Base-by-base conservation (phyloP, 2,113 vertebrate species). In the Gymnogyps californianus region DNA sequence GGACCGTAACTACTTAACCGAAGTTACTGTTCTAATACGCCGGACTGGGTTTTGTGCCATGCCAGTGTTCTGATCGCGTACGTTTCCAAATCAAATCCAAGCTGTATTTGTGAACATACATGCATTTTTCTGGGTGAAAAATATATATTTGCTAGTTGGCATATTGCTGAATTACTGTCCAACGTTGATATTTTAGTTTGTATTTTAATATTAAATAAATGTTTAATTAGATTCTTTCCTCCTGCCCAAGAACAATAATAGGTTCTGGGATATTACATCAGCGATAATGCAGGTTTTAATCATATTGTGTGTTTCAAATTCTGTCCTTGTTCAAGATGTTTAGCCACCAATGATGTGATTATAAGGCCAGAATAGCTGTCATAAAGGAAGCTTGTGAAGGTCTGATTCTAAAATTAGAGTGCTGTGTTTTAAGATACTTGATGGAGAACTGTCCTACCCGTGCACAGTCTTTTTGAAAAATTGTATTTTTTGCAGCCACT, bases 141-240 rank as follows among this genome's bases (percentile, higher is more conserved):
- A 71, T 26, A 49, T 19, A 0, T 46, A 66, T 74, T 90, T 93
- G 84, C 71, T 93, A 13, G 74, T 46, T 85, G 94, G 83, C 77
- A 38, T 83, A 8, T 91, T 93, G 91, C 81, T 96, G 93, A 85
- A 22, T 96, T 87, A 49, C 87, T 87, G 87, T 82, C 84, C 66
- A 14, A 80, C 66, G 1, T 61, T 77, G 93, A 93, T 94, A 85
- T 71, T 95, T 94, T 12, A 40, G 70, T 90, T 96, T 95, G 89
- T 88, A 88, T 97, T 97, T 96, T 94, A 85, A 83, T 95, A 97
- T 96, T 91, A 90, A 97, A 97, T 96, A 96, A 97, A 96, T 87
- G 94, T 94, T 96, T 96, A 97, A 96, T 96, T 96, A 96, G 95
- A 97, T 97, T 97, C 82, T 80, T 93, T 94, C 71, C 95, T 96